A percentile compares a stretch with the other conserved stretches of the same genome.
These are phyloP conservation scores for Orthosia cruda DNA, from an alignment of 2,888 invertebrate species.

Conservation along the genomic window DNA sequence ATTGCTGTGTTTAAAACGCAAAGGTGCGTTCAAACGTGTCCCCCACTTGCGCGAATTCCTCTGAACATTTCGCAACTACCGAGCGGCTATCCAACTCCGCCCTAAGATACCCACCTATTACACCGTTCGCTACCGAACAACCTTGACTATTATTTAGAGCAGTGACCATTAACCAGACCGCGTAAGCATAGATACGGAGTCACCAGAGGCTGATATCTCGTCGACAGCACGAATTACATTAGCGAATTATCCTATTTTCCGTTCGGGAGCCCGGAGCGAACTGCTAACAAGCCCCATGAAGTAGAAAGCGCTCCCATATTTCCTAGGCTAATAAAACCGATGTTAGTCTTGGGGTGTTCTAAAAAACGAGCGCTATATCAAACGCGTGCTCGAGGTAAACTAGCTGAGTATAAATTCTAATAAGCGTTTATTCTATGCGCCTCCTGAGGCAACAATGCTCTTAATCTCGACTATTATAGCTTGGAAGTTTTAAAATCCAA, in stretches of 20 bases:
- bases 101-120: constrained; percentile 88
- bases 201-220: constrained; percentile 87
- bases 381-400: constrained; percentile 75
- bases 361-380: constrained; percentile 85
- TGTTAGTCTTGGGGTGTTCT: constrained; percentile 83
- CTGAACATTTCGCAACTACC: constrained; percentile 81
- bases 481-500: constrained; percentile 85
- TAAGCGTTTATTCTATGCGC: constrained; percentile 85
- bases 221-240: constrained; percentile 88
- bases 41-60: constrained; percentile 85
- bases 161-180: constrained; percentile 81
- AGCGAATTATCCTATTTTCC: constrained; percentile 87
- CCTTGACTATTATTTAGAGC: constrained; percentile 87
- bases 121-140: constrained; percentile 87
- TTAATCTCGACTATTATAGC: constrained; percentile 89
- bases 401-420: constrained; percentile 87
- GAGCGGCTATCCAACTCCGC: constrained; percentile 81
- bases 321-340: constrained; percentile 86
- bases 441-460: constrained; percentile 88
- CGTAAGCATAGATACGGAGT: constrained; percentile 81
- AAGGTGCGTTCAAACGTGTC: constrained; percentile 84
- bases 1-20: constrained; percentile 85
- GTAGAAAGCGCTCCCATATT: constrained; percentile 85
- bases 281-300: constrained; percentile 83
- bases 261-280: constrained; percentile 78